Base-by-base conservation (phyloP, 2,888 invertebrate species). In the Tipula lateralis region DNA sequence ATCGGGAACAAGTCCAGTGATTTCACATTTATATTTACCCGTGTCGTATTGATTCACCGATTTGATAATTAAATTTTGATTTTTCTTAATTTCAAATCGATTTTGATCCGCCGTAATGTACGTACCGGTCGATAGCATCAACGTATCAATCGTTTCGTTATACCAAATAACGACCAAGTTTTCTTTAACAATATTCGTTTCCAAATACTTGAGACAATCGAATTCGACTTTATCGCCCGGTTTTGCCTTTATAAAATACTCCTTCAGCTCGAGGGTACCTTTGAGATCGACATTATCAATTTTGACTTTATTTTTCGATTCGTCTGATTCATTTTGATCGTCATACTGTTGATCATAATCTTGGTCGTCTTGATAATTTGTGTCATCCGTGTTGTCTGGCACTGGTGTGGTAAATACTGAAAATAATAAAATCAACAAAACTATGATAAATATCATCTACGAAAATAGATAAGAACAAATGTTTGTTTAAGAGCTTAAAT, bases 331-430 rank as follows among this genome's bases (percentile, higher is more conserved):
- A 16, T 82, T 24, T 4, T 16, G 19, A 66, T 81, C 81, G 6
- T 2, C 5, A 13, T 82, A 82, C 7, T 30, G 80, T 19, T 19
- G 6, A 5, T 30, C 30, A 30, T 82, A 16, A 30, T 32, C 32
- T n/a, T 13, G n/a, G 30, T 82, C 82, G 9, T 82, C 82, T 82
- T 82, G 82, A 82, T 82, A 82, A n/a, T 29, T 82, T 29, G 6
- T 1, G 0, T 82, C 82, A 7, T 30, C n/a, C 82, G 2, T 7
- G 2, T 29, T 29, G 7, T 82, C 82, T 82, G 82, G 82, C 32
- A 30, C 82, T 30, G 82, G 29, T 29, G 30, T 30, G 4, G 82
- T 82, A 82, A 82, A 82, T 30, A 29, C 82, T 82, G 16, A 32
- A 82, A 82, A 30, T 13, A 82, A 16, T 30, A 82, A n/a, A 82